phyloP scores from a whole-genome alignment of 2,888 invertebrate genomes.

The Tanypteryx hageni region DNA sequence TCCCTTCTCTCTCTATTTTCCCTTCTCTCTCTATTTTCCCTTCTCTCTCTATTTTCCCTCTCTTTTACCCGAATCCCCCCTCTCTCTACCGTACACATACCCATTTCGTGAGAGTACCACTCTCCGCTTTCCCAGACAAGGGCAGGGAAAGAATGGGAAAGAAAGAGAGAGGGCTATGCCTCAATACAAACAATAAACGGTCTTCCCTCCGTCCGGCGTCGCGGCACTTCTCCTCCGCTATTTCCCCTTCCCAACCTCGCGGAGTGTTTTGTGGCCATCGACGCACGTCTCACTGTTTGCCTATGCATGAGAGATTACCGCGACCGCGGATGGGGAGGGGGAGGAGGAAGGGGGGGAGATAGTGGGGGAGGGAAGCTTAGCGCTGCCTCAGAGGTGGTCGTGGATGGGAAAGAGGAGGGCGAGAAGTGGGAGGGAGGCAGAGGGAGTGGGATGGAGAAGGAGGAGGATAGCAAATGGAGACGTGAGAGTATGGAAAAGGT shows the following conservation, averaged over 20 bases:
- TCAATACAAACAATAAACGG: constrained; percentile 26
- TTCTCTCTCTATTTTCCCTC: not conserved
- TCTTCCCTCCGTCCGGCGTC: not conserved
- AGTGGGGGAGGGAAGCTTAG: no score
- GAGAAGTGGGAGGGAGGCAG: no score
- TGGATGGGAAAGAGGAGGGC: no score
- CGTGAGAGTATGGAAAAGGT: constrained; percentile 17
- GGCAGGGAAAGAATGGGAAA: not conserved
- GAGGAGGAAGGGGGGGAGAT: not conserved
- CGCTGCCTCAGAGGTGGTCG: no score
- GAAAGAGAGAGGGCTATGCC: not conserved
- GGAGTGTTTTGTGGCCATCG: not conserved
- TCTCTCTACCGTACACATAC: not conserved
- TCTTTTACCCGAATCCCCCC: not conserved
- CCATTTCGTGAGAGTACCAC: not conserved
- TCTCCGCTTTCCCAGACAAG: not conserved
- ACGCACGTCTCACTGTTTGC: constrained; percentile 12
- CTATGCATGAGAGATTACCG: constrained; percentile 32
- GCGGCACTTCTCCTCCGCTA: not conserved
- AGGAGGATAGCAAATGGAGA: constrained; percentile 13
- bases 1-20: not conserved
- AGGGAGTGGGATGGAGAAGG: not conserved
- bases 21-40: not conserved
- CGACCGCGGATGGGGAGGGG: not conserved
- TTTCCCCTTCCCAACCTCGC: not conserved